Conservation (phyloP, 1,140 invertebrate species). For the Macrostomum lignano region DNA sequence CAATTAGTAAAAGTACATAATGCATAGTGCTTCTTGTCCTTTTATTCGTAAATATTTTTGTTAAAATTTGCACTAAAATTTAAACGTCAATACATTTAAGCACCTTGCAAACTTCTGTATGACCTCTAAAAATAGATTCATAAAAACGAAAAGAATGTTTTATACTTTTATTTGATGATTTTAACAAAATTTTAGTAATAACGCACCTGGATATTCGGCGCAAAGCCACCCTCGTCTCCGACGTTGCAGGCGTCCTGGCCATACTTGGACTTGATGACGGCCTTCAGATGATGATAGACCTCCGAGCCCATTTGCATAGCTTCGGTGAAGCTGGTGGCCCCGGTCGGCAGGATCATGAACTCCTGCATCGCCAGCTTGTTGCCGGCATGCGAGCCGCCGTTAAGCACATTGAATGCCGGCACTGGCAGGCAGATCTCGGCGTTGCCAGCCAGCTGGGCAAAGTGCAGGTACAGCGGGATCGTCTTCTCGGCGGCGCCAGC, state of each 20-base stretch:
- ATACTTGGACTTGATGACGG: constrained; percentile 50
- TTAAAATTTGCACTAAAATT: too few relatives aligned
- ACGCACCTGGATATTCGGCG: constrained; percentile 62
- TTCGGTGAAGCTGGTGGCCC: constrained; percentile 64
- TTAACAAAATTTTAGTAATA: constrained; percentile 3
- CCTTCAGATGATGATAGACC: constrained; percentile 79
- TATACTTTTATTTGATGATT: too few relatives aligned
- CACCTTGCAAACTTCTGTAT: too few relatives aligned
- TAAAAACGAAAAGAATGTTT: too few relatives aligned
- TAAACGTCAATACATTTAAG: too few relatives aligned
- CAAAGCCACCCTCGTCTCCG: constrained; percentile 96
- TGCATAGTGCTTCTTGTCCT: too few relatives aligned
- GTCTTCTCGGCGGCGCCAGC: constrained; percentile 47
- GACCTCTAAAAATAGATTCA: too few relatives aligned
- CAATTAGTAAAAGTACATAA: too few relatives aligned
- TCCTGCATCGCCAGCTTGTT: constrained; percentile 97
- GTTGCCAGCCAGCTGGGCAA: constrained; percentile 72
- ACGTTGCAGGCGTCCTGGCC: constrained; percentile 51
- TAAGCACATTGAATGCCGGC: constrained; percentile 88
- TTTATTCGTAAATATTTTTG: too few relatives aligned
- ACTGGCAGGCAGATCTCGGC: constrained; percentile 64
- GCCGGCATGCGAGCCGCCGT: constrained; percentile 90
- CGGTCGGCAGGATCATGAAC: constrained; percentile 77
- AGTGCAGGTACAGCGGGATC: constrained; percentile 57
- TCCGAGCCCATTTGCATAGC: constrained; percentile 94